These are phyloP conservation scores for Xiphophorus couchianus DNA, from an alignment of 2,113 vertebrate species.

Conservation along the genomic window DNA sequence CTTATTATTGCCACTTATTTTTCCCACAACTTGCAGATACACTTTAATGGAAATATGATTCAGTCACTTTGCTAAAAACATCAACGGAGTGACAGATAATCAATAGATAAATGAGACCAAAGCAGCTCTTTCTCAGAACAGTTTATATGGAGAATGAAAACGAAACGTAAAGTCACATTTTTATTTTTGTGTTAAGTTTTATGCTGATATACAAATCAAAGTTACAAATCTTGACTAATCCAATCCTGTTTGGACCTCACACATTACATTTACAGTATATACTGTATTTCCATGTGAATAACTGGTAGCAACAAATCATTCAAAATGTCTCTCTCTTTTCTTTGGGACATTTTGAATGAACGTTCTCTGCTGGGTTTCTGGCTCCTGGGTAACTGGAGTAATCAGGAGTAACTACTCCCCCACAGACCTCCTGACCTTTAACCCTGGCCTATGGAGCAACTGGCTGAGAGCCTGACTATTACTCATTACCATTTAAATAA, in stretches of 20 bases:
- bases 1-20: not conserved
- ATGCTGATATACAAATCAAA: not conserved
- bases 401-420: slow-evolving; percentile 3
- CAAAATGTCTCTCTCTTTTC: not conserved
- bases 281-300: not conserved
- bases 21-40: not conserved
- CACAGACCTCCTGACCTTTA: not conserved
- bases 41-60: not conserved
- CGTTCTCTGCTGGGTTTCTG: not conserved
- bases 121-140: not conserved
- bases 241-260: not conserved
- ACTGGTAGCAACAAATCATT: not conserved
- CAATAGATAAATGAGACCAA: not conserved
- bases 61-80: not conserved
- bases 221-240: not conserved
- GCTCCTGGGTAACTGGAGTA: not conserved
- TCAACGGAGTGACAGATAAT: not conserved
- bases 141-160: not conserved
- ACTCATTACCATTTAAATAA: slow-evolving; percentile 20
- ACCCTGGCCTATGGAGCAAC: not conserved
- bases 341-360: not conserved
- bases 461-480: not conserved
- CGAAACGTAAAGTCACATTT: not conserved
- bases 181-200: not conserved
- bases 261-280: not conserved